Evolutionary conservation across 1,140 invertebrate genomes (phyloP).

Genomic region (Plodia interpunctella): DNA sequence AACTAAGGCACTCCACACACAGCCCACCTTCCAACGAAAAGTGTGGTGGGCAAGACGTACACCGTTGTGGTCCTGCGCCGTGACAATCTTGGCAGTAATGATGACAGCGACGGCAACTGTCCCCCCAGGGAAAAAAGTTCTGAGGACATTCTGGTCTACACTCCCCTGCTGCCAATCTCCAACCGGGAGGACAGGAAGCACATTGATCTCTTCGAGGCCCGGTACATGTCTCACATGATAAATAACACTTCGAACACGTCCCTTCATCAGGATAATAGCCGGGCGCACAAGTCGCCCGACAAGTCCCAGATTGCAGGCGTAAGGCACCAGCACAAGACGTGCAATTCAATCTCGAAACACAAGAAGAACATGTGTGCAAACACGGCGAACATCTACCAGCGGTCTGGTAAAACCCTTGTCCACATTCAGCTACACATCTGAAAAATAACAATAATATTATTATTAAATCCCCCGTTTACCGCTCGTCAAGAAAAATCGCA

Average conservation of each 20-base stretch:
- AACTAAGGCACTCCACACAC: constrained; percentile 85
- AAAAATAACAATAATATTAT: constrained; percentile 35
- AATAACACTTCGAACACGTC: constrained; percentile 87
- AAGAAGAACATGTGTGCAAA: constrained; percentile 85
- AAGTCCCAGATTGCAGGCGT: constrained; percentile 87
- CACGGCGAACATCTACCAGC: constrained; percentile 84
- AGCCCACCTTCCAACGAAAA: constrained; percentile 83
- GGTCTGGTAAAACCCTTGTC: constrained; percentile 85
- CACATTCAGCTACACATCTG: constrained; percentile 84
- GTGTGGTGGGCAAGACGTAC: constrained; percentile 83
- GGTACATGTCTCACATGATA: constrained; percentile 82
- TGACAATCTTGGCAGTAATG: constrained; percentile 87
- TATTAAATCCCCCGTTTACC: constrained; percentile 1
- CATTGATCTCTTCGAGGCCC: constrained; percentile 88
- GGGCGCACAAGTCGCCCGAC: constrained; percentile 83
- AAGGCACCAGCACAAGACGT: constrained; percentile 84
- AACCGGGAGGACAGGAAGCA: constrained; percentile 85
- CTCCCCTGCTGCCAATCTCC: constrained; percentile 86
- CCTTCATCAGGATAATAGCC: constrained; percentile 91
- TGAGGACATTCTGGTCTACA: constrained; percentile 90
- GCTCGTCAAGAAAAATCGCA: constrained; percentile 12
- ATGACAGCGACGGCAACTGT: constrained; percentile 89
- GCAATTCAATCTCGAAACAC: constrained; percentile 86
- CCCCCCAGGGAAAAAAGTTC: constrained; percentile 87
- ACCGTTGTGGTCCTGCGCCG: constrained; percentile 79